phyloP scores from a whole-genome alignment of 2,797 vertebrate species.

The Amblyraja radiata region DNA sequence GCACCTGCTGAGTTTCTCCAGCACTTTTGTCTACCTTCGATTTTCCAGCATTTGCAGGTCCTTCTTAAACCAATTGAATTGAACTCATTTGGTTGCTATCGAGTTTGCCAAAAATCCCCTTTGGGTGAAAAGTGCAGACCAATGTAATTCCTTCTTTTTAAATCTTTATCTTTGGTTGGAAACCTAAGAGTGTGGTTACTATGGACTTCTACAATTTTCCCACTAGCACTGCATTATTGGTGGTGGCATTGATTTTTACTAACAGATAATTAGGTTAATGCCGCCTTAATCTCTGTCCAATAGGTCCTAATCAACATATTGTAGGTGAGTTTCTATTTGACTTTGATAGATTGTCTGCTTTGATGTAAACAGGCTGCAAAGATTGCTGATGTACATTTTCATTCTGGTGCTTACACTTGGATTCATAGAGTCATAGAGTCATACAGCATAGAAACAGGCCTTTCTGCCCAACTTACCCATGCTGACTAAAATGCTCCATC shows the following conservation, averaged over 20 bases:
- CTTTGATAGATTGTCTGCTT: neutral
- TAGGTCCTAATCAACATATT: neutral
- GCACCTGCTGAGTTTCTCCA: too few species aligned
- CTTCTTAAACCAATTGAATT: too few species aligned
- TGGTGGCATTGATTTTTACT: neutral
- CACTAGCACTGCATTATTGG: neutral
- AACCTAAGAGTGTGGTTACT: neutral
- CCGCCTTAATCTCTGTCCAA: neutral
- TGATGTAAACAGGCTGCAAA: neutral
- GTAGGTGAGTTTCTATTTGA: neutral
- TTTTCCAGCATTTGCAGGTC: too few species aligned
- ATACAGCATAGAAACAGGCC: too few species aligned
- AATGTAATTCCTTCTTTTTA: neutral
- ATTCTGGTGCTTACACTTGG: neutral
- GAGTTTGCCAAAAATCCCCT: neutral
- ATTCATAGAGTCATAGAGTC: too few species aligned
- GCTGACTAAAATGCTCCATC: too few species aligned
- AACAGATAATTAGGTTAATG: neutral
- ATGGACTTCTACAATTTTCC: neutral
- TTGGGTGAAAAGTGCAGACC: neutral
- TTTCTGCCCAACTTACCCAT: too few species aligned
- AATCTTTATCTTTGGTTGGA: neutral
- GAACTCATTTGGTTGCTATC: too few species aligned
- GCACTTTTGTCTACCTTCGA: too few species aligned
- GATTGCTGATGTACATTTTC: neutral